A percentile compares a stretch with the other conserved stretches of the same genome.
phyloP scores from a whole-genome alignment of 2,888 invertebrate species.

The Cephus rjabovi region DNA sequence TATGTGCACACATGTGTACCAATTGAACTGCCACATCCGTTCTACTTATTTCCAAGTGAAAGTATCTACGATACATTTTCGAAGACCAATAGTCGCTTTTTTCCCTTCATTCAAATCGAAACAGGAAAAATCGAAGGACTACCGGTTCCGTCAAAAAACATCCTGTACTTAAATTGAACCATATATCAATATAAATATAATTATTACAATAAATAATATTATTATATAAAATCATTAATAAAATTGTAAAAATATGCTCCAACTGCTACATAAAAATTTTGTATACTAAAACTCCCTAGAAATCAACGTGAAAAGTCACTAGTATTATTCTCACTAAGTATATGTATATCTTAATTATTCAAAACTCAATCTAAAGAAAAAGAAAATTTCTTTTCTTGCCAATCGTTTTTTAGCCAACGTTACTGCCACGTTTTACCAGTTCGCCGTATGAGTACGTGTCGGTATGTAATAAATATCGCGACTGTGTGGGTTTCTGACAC shows the following conservation, averaged over 20 bases:
- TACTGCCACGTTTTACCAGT: not conserved
- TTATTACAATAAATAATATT: too few relatives aligned
- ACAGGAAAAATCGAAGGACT: not conserved
- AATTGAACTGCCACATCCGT: constrained; percentile 44
- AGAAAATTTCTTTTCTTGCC: not conserved
- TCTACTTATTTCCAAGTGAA: constrained; percentile 47
- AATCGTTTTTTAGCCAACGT: not conserved
- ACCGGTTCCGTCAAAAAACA: not conserved
- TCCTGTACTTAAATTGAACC: not conserved
- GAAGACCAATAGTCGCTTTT: not conserved
- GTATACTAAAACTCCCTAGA: too few relatives aligned
- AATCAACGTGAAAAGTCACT: not conserved
- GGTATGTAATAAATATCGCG: not conserved
- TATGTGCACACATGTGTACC: not conserved
- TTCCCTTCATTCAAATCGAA: not conserved
- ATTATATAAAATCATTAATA: too few relatives aligned
- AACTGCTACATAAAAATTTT: too few relatives aligned
- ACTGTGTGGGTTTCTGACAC: not conserved
- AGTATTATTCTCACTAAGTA: not conserved
- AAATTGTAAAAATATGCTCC: too few relatives aligned
- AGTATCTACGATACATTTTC: constrained; percentile 24
- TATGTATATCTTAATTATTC: not conserved
- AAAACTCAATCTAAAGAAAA: not conserved
- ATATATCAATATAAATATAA: not conserved
- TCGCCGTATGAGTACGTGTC: not conserved